phyloP scores from a whole-genome alignment of 2,113 vertebrate species.

The Hirundichthys speculiger region DNA sequence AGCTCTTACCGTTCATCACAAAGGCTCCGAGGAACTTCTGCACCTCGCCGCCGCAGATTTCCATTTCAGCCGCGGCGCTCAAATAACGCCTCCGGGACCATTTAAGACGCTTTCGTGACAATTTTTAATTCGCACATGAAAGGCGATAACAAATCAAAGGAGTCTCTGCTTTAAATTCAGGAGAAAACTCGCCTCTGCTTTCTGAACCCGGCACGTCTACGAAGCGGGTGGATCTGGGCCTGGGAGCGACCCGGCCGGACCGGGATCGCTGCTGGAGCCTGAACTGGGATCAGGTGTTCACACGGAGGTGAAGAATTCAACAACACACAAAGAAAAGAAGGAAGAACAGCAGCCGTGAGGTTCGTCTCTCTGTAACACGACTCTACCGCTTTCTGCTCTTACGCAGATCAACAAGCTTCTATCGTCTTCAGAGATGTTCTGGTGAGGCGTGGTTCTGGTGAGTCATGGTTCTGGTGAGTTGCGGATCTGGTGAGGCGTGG shows the following conservation, averaged over 20 bases:
- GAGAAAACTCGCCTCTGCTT: constrained; percentile 41
- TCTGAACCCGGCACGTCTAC: constrained; percentile 33
- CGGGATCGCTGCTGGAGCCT: constrained; percentile 23
- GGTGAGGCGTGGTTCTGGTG: too few species aligned
- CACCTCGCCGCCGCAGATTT: constrained; percentile 44
- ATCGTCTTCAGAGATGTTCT: too few species aligned
- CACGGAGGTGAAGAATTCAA: constrained; percentile 31
- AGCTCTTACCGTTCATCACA: constrained; percentile 51
- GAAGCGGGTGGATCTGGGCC: constrained; percentile 12
- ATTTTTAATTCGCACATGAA: constrained; percentile 72
- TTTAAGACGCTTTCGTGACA: constrained; percentile 47
- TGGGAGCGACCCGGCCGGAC: constrained; percentile 21
- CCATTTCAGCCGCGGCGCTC: constrained; percentile 50
- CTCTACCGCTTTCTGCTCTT: too few species aligned
- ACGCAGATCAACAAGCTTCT: too few species aligned
- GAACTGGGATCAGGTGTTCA: constrained; percentile 50
- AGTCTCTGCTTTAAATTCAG: constrained; percentile 40
- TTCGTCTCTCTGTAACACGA: too few species aligned
- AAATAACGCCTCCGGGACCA: constrained; percentile 58
- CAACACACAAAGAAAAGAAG: constrained; percentile 10
- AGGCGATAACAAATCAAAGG: constrained; percentile 61
- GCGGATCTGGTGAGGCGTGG: too few species aligned
- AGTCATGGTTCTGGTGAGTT: too few species aligned
- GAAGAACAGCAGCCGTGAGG: too few species aligned
- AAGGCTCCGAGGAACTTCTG: constrained; percentile 48